phyloP scores from a whole-genome alignment of 2,797 vertebrate species.

The Squalus acanthias region DNA sequence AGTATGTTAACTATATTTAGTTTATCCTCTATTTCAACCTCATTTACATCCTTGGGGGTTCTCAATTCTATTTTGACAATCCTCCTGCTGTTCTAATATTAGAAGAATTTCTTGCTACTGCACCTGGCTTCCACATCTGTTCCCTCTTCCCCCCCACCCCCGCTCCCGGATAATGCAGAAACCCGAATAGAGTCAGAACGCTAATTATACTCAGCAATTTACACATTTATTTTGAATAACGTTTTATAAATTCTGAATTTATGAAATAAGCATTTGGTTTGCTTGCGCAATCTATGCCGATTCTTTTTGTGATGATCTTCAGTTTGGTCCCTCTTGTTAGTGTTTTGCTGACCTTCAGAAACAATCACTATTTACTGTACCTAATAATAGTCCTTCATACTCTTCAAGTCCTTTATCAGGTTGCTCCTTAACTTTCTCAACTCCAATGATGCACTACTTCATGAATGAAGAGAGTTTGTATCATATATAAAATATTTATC shows the following conservation, averaged over 20 bases:
- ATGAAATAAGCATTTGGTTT: not conserved
- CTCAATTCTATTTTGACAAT: slow-evolving; percentile 7
- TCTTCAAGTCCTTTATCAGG: too few species aligned
- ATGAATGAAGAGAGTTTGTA: too few species aligned
- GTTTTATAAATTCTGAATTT: not conserved
- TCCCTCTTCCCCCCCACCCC: not conserved
- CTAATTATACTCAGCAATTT: not conserved
- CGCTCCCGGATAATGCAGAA: not conserved
- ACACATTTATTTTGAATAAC: not conserved
- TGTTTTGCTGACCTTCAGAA: not conserved
- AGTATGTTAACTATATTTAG: not conserved
- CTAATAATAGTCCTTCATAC: not conserved
- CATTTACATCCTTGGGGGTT: not conserved
- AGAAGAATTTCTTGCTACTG: not conserved
- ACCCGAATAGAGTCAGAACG: not conserved
- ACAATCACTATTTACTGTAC: not conserved
- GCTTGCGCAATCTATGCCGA: not conserved
- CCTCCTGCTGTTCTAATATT: slow-evolving; percentile 22
- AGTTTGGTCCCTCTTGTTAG: not conserved
- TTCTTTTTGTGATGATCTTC: not conserved
- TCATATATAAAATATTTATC: not conserved
- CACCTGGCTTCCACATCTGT: slow-evolving; percentile 15
- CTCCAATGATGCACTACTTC: not conserved
- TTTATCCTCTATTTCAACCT: slow-evolving; percentile 12
- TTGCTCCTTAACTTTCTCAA: not conserved